Conservation (phyloP, 2,888 invertebrate genomes). For the Proisotoma minuta region DNA sequence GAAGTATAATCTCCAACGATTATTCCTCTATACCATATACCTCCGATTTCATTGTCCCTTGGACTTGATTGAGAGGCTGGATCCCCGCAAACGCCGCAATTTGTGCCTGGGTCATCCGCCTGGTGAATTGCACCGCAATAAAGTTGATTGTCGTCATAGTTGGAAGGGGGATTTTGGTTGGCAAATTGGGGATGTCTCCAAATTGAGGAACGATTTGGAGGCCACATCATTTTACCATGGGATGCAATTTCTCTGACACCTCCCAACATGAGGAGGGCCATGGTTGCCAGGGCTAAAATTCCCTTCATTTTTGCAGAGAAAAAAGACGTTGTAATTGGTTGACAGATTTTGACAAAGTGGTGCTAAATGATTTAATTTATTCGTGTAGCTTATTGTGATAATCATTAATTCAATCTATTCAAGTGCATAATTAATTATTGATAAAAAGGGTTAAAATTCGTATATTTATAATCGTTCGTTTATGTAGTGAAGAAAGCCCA, state of each 20-base stretch:
- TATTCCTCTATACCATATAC: constrained; percentile 17
- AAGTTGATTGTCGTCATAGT: constrained; percentile 16
- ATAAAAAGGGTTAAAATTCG: no score
- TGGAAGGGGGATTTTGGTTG: constrained; percentile 10
- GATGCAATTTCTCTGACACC: neutral
- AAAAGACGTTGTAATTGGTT: no score
- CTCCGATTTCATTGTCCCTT: constrained; percentile 19
- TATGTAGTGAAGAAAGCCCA: no score
- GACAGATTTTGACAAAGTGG: no score
- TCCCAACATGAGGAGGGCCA: no score
- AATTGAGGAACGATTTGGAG: constrained; percentile 11
- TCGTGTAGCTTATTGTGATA: no score
- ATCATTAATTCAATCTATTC: no score
- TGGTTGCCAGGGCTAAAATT: no score
- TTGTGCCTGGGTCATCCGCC: neutral
- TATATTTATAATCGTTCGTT: no score
- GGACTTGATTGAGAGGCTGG: neutral
- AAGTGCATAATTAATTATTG: no score
- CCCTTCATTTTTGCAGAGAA: no score
- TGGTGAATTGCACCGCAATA: constrained; percentile 14
- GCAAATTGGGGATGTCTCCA: constrained; percentile 19
- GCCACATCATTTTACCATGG: constrained; percentile 10
- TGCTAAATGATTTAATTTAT: no score
- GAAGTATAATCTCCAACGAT: constrained; percentile 20
- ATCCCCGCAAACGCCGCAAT: constrained; percentile 23